Evolutionary conservation across 2,113 vertebrate genomes (phyloP).

Genomic region (Calidris pygmaea): DNA sequence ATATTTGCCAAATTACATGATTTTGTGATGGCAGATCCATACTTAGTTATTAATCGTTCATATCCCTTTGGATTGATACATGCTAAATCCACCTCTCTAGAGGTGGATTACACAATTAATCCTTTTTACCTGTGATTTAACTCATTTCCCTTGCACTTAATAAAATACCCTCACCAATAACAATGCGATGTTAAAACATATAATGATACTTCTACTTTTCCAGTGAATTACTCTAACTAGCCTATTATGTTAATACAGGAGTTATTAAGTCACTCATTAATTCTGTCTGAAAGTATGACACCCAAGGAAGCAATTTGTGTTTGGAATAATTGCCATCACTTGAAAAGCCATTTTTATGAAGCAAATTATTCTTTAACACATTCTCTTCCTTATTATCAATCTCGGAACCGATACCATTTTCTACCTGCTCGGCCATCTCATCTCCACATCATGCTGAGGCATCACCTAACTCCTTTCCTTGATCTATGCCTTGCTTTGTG

Average conservation of each 20-base stretch:
- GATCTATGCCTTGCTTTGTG: neutral
- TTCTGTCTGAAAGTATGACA: conserved; percentile 45
- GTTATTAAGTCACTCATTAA: conserved; percentile 50
- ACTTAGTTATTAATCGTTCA: neutral
- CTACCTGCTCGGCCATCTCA: neutral
- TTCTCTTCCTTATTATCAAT: neutral
- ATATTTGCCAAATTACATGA: neutral
- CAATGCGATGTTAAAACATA: conserved; percentile 7
- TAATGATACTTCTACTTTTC: conserved; percentile 16
- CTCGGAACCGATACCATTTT: neutral
- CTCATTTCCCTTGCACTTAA: neutral
- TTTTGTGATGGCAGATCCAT: neutral
- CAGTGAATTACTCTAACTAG: conserved; percentile 44
- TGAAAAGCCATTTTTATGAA: conserved; percentile 41
- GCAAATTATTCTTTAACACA: neutral
- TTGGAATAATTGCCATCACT: conserved; percentile 18
- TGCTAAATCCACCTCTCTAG: neutral
- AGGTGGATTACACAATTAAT: neutral
- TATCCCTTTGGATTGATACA: neutral
- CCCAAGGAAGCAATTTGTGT: conserved; percentile 26
- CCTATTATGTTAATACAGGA: conserved; percentile 38
- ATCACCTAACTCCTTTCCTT: neutral
- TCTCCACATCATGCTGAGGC: neutral
- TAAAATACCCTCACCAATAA: neutral
- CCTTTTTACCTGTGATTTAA: neutral